Conservation (phyloP, 1,140 invertebrate genomes). For the Bombus difficillimus region DNA sequence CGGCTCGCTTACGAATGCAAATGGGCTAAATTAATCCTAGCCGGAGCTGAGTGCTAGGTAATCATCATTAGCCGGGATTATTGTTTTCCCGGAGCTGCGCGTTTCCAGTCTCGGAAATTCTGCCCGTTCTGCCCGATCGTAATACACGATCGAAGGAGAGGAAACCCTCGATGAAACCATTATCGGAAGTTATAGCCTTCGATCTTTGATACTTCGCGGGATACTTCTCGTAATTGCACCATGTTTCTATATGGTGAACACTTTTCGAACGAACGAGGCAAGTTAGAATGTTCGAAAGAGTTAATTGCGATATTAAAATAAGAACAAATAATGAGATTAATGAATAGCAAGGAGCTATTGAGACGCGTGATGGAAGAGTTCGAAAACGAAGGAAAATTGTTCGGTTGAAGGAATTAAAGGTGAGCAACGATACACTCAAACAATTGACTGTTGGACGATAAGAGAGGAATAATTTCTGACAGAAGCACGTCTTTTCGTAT, state of each 20-base stretch:
- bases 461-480: too few relatives aligned
- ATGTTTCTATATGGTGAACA: neutral
- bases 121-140: neutral
- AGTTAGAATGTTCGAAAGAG: neutral
- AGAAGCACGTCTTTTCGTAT: too few relatives aligned
- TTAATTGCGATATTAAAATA: too few relatives aligned
- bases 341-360: too few relatives aligned
- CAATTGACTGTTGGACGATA: too few relatives aligned
- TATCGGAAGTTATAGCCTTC: neutral
- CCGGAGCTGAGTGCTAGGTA: slow-evolving; percentile 67
- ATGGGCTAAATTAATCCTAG: slow-evolving; percentile 68
- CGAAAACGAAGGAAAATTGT: too few relatives aligned
- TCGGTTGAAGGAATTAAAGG: too few relatives aligned
- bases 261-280: neutral
- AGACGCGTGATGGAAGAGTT: too few relatives aligned
- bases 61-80: slow-evolving; percentile 71
- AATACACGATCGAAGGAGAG: neutral
- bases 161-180: neutral
- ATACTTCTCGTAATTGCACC: neutral
- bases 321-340: too few relatives aligned
- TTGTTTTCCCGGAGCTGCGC: slow-evolving; percentile 62
- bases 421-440: too few relatives aligned
- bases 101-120: slow-evolving; percentile 41
- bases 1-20: slow-evolving; percentile 38
- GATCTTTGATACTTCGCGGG: neutral